Evolutionary conservation across 2,888 invertebrate genomes (phyloP).

Genomic region (Thecophora atra): DNA sequence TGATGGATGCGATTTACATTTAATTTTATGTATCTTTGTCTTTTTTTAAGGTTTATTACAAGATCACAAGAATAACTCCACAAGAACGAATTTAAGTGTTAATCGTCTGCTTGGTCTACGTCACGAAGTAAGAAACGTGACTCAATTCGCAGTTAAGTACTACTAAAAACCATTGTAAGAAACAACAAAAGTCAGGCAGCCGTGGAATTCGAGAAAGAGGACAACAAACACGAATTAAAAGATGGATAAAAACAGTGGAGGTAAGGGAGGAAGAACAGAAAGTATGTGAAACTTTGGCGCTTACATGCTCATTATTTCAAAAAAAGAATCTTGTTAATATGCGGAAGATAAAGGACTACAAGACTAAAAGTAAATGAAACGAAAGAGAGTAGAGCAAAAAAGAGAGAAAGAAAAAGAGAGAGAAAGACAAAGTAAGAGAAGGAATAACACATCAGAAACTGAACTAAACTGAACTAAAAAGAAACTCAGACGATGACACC

Average conservation of each 20-base stretch:
- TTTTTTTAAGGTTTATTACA: background rate
- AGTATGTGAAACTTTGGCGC: background rate
- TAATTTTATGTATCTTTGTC: no score
- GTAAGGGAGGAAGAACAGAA: background rate
- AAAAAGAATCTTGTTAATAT: slow-evolving; percentile 9
- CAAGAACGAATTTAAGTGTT: slow-evolving; percentile 10
- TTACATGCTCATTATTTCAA: slow-evolving; percentile 4
- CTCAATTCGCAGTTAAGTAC: slow-evolving; percentile 60
- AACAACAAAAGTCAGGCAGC: slow-evolving; percentile 17
- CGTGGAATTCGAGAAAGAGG: background rate
- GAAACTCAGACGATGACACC: no score
- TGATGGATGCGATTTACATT: no score
- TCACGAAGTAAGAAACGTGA: slow-evolving; percentile 61
- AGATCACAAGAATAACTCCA: background rate
- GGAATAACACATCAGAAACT: no score
- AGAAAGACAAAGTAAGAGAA: no score
- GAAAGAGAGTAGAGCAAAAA: background rate
- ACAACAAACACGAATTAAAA: background rate
- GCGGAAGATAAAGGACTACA: slow-evolving; percentile 16
- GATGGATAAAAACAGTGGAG: no score
- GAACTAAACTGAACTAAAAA: no score
- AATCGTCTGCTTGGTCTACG: slow-evolving; percentile 55
- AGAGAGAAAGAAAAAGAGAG: background rate
- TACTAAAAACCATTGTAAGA: slow-evolving; percentile 20
- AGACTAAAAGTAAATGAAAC: background rate